Evolutionary conservation across 2,113 vertebrate genomes (phyloP).

Genomic region (Tragulus kanchil): DNA sequence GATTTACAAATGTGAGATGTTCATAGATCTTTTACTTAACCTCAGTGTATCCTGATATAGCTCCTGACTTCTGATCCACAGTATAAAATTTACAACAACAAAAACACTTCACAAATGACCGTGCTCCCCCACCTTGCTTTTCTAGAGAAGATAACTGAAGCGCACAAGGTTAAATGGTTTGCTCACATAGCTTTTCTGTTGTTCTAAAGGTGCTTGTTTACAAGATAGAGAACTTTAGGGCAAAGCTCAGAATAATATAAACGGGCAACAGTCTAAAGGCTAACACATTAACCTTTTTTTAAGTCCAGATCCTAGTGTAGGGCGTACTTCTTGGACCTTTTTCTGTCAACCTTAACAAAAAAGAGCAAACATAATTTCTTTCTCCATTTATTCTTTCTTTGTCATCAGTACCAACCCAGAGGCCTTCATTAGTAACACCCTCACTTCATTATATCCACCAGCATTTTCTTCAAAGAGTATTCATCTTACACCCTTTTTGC

Average conservation of each 20-base stretch:
- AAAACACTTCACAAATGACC: background rate
- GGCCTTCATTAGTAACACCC: background rate
- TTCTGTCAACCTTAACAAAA: background rate
- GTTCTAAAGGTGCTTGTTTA: slow-evolving; percentile 32
- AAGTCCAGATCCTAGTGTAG: background rate
- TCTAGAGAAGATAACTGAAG: slow-evolving; percentile 10
- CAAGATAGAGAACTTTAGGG: background rate
- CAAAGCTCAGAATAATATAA: slow-evolving; percentile 42
- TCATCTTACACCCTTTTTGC: background rate
- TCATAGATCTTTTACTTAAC: background rate
- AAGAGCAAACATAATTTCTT: background rate
- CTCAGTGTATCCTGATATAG: background rate
- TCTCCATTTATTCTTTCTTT: slow-evolving; percentile 32
- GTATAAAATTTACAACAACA: background rate
- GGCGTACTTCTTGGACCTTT: background rate
- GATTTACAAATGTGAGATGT: background rate
- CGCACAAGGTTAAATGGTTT: slow-evolving; percentile 52
- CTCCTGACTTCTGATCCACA: background rate
- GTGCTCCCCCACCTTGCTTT: slow-evolving; percentile 5
- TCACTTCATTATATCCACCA: background rate
- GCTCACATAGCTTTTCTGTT: background rate
- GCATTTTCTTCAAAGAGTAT: background rate
- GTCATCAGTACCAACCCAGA: background rate
- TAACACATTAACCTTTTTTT: background rate
- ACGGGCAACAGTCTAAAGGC: slow-evolving; percentile 29